Evolutionary conservation across 2,113 vertebrate species (phyloP), one percentile per base, ranked within the genome.

Genomic region (Notothenia rossii): DNA sequence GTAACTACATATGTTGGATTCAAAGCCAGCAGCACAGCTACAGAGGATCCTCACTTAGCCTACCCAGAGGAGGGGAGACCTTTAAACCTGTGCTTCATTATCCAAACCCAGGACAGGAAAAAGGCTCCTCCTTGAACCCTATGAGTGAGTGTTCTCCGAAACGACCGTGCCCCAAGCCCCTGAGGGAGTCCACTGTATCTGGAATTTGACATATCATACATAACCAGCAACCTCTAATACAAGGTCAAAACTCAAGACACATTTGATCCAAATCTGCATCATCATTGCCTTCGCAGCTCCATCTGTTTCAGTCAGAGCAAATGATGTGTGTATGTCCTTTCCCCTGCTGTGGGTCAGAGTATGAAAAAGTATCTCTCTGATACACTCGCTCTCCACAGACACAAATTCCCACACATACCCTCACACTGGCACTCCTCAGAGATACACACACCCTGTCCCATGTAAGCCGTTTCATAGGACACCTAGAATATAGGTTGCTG

Each of bases 401-500:
- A 81, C 64, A 78, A 73, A 77, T 22, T 84, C 72, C n/a, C 65
- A 56, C 64, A 64, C 65, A 64, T 43, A 25, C 29, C 12, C 61
- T 15, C 59, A 50, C 36, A 58, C 22, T 0, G 46, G 20, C 5
- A 66, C 51, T 53, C 71, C 60, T 73, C 49, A 55, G 80, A 84
- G 67, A 56, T 10, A 77, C 78, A 77, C 73, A 63, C 66, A 43
- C 17, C 79, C 22, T 62, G 72, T 60, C 33, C 40, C 12, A 25
- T 79, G 78, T 78, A 77, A 77, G 51, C 54, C 33, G 54, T 75
- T 75, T 86, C 56, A 56, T 18, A 67, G 82, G 73, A 76, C 73
- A 77, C 67, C 62, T 25, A 12, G 77, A 81, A 88, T 90, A 82
- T 87, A 62, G 78, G 81, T 73, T 87, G 75, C 60, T 54, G 69